Percentiles rank a stretch among this genome's conserved stretches.
Conservation (phyloP, 2,113 vertebrate genomes). For the Indicator indicator region DNA sequence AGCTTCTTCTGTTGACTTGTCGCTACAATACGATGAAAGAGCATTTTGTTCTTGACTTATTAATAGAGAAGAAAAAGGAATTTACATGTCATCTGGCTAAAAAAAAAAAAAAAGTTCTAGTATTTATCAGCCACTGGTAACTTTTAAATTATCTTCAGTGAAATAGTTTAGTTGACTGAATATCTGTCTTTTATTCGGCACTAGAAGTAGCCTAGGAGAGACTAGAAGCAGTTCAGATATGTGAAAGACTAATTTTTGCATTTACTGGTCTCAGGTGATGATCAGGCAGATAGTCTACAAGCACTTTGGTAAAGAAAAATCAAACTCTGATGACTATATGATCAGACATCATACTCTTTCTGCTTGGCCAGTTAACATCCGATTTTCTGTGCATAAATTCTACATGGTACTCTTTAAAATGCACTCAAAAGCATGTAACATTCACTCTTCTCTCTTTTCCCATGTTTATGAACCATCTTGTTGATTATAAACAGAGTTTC, state of each 20-base stretch:
- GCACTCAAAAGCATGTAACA: constrained; percentile 46
- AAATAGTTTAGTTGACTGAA: constrained; percentile 15
- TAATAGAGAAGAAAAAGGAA: background rate
- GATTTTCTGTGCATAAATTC: constrained; percentile 64
- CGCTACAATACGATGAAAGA: constrained; percentile 24
- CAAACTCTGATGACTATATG: constrained; percentile 58
- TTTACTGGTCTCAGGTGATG: constrained; percentile 60
- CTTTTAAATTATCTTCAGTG: constrained; percentile 36
- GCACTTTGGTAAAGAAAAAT: constrained; percentile 67
- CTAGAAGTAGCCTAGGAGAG: constrained; percentile 47
- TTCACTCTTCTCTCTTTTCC: constrained; percentile 13
- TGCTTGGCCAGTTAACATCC: constrained; percentile 62
- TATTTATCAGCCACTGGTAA: constrained; percentile 27
- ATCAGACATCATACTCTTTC: constrained; percentile 71
- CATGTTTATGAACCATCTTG: background rate
- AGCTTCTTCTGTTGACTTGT: background rate
- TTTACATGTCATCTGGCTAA: background rate
- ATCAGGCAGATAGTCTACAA: constrained; percentile 52
- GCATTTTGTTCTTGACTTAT: constrained; percentile 33
- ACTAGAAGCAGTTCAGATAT: constrained; percentile 36
- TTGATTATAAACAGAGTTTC: constrained; percentile 11
- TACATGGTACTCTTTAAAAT: constrained; percentile 55
- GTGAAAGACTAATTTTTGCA: constrained; percentile 61
- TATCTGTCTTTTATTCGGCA: constrained; percentile 43
- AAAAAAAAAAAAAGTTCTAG: background rate